Evolutionary conservation across 2,113 vertebrate genomes (phyloP).

Genomic region (Amblyopsis rosae): DNA sequence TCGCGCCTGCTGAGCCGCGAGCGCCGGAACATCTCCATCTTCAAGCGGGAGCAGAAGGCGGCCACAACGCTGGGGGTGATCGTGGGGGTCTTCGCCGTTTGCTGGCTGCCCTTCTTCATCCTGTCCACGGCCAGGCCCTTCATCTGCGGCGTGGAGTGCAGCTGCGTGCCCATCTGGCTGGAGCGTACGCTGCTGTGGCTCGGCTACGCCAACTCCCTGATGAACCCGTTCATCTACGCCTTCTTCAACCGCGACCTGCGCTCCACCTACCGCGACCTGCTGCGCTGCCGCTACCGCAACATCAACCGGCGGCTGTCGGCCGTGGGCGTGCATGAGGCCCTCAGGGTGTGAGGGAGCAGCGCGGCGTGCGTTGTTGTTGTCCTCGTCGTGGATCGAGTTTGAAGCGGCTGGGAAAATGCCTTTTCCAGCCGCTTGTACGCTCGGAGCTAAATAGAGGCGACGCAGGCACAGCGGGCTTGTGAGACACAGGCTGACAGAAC

Average conservation of each 20-base stretch:
- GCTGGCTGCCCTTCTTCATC: slow-evolving; percentile 83
- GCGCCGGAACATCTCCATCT: slow-evolving; percentile 81
- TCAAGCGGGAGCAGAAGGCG: slow-evolving; percentile 82
- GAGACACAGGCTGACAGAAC: slow-evolving; percentile 44
- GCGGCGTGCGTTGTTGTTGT: neutral
- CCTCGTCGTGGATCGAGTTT: slow-evolving; percentile 5
- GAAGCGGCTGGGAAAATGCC: neutral
- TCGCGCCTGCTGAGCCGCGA: slow-evolving; percentile 77
- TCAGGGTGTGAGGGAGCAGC: slow-evolving; percentile 59
- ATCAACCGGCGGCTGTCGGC: slow-evolving; percentile 82
- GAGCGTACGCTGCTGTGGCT: slow-evolving; percentile 81
- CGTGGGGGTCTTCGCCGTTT: slow-evolving; percentile 78
- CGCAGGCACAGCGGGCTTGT: slow-evolving; percentile 36
- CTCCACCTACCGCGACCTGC: slow-evolving; percentile 79
- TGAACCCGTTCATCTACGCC: slow-evolving; percentile 84
- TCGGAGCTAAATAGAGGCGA: slow-evolving; percentile 39
- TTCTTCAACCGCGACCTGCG: slow-evolving; percentile 83
- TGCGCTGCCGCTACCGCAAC: slow-evolving; percentile 81
- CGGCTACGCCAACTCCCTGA: slow-evolving; percentile 81
- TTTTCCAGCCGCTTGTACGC: slow-evolving; percentile 29
- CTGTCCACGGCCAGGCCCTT: slow-evolving; percentile 80
- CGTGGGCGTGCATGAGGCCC: slow-evolving; percentile 80
- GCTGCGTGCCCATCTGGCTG: slow-evolving; percentile 83
- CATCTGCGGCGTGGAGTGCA: slow-evolving; percentile 80
- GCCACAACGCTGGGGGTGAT: slow-evolving; percentile 82